Evolutionary conservation across 2,113 vertebrate species (phyloP).

Genomic region (Cavia porcellus): DNA sequence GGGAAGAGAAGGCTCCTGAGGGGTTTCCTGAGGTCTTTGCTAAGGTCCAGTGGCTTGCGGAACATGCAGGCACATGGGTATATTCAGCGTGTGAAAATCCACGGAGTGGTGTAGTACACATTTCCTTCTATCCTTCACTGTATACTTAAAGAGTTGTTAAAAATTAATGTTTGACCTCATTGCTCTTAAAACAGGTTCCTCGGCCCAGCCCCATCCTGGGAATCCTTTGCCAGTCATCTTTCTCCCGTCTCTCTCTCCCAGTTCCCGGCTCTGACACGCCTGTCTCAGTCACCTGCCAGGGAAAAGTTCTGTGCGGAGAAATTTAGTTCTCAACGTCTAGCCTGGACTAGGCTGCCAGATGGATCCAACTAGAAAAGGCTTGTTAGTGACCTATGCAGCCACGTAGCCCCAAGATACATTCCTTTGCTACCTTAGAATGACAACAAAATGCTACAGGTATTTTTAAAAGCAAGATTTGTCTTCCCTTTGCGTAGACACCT

Average conservation of each 20-base stretch:
- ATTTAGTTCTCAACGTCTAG: slow-evolving; percentile 30
- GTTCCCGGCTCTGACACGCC: slow-evolving; percentile 65
- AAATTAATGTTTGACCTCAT: slow-evolving; percentile 29
- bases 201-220: slow-evolving; percentile 19
- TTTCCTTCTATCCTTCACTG: background rate
- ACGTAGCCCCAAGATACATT: background rate
- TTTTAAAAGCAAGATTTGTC: background rate
- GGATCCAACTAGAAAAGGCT: slow-evolving; percentile 33
- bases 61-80: background rate
- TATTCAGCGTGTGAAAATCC: background rate
- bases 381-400: slow-evolving; percentile 20
- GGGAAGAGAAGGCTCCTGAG: background rate
- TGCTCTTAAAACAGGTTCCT: slow-evolving; percentile 68
- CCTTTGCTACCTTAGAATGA: slow-evolving; percentile 5
- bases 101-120: background rate
- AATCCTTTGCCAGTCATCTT: slow-evolving; percentile 60
- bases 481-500: background rate
- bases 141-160: slow-evolving; percentile 7
- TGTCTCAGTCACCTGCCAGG: slow-evolving; percentile 63
- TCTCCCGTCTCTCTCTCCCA: slow-evolving; percentile 10
- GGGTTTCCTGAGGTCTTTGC: background rate
- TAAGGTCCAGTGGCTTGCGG: background rate
- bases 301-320: slow-evolving; percentile 66
- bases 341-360: background rate
- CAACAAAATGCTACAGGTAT: background rate